Evolutionary conservation across 2,113 vertebrate species (phyloP), one percentile per base, ranked within the genome.

Genomic region (Semicossyphus pulcher): DNA sequence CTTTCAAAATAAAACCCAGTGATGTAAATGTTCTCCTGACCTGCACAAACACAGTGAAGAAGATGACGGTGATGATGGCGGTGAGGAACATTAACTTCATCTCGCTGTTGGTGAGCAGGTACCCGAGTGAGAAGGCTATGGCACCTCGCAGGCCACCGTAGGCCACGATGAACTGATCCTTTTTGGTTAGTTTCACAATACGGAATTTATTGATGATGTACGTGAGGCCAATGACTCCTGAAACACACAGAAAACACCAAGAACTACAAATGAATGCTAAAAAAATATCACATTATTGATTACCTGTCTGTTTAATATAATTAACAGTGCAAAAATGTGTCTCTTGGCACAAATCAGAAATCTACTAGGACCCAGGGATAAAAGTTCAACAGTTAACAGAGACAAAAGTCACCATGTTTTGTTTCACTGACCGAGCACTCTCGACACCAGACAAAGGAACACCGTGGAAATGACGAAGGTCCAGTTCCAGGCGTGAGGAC

Each of bases 41-140:
- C 97, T 99, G 97, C 76, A 99, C 96, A 0, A 99, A 98, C 10
- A 99, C 97, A 0, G 97, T 99, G 93, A 99, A 99, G 93, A 98
- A 98, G 92, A 99, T 94, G 86, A 99, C 95, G 0, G 97, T 99
- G 93, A 99, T 99, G 93, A 97, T 98, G 91, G 97, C 96, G 0
- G 97, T 99, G 80, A 99, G 96, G 91, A 99, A 98, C 92, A 99
- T 90, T 72, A 95, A 76, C 83, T 96, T 96, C 93, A 95, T 95
- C 28, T 94, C 72, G 0, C 84, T 53, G 1, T 90, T 77, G 42
- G 95, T 83, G 62, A 99, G 93, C 34, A 99, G 94, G 88, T 95
- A 98, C 0, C 95, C 95, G 52, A 99, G 92, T 0, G 97, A 99
- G 91, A 98, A 99, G 76, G 97, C 97, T 0, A 99, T 98, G 66